phyloP scores from a whole-genome alignment of 2,888 invertebrate species.

The Cotesia congregata region DNA sequence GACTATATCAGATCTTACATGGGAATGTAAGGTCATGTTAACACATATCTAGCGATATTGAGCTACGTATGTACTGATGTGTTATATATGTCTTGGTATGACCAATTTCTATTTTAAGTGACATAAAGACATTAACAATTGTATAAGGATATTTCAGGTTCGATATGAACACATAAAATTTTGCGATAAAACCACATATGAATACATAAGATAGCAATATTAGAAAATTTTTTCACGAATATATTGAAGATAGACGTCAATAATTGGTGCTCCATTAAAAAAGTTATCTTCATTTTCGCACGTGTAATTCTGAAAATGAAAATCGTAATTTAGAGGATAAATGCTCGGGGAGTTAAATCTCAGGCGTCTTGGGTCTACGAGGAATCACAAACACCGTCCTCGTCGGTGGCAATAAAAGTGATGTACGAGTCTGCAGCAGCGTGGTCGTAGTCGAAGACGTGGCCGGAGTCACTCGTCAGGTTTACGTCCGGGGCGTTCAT shows the following conservation, averaged over 20 bases:
- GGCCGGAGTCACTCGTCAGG: conserved; percentile 63
- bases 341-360: conserved; percentile 20
- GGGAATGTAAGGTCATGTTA: no score
- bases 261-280: neutral
- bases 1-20: no score
- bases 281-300: neutral
- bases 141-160: no score
- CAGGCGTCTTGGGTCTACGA: conserved; percentile 6
- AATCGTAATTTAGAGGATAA: conserved; percentile 18
- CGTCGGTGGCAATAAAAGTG: conserved; percentile 60
- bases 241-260: neutral
- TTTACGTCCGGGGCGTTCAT: conserved; percentile 64
- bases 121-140: no score
- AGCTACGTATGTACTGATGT: no score
- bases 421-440: conserved; percentile 60
- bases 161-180: no score
- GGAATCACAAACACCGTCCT: conserved; percentile 38
- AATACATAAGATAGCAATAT: no score
- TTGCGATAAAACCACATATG: no score
- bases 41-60: no score
- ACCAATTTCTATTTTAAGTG: no score
- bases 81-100: no score
- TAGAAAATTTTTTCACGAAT: no score
- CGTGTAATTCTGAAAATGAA: neutral
- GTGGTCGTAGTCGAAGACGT: conserved; percentile 58